phyloP scores from a whole-genome alignment of 2,797 vertebrate species.

The Sphaeramia orbicularis region DNA sequence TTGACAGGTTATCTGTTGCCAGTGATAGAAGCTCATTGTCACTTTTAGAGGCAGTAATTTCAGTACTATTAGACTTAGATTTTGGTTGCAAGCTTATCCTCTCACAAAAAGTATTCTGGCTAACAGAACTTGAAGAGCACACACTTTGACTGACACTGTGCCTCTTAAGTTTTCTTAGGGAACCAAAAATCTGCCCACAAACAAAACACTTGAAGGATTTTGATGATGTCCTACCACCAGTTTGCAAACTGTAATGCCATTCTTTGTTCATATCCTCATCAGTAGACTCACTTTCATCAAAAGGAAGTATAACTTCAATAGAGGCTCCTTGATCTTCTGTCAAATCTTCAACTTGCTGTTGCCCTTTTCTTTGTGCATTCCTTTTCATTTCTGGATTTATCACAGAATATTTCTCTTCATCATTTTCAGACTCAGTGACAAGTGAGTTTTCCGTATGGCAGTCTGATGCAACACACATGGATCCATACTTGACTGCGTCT shows the following conservation, averaged over 20 bases:
- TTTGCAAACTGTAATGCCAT: constrained; percentile 4
- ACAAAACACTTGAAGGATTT: constrained; percentile 34
- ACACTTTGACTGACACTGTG: constrained; percentile 5
- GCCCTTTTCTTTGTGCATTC: constrained; percentile 1
- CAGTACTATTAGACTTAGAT: not conserved
- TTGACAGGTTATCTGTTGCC: not conserved
- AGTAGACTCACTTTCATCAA: constrained; percentile 31
- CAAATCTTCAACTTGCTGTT: constrained; percentile 6
- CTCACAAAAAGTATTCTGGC: constrained; percentile 18
- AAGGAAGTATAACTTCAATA: constrained; percentile 41
- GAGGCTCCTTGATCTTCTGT: constrained; percentile 37
- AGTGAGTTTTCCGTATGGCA: not conserved
- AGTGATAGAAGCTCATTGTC: not conserved
- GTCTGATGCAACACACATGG: not conserved
- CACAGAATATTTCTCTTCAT: not conserved
- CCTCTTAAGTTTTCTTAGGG: constrained; percentile 20
- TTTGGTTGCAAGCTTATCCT: constrained; percentile 12
- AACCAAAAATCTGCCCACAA: constrained; percentile 33
- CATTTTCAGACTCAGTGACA: not conserved
- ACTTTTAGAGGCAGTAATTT: not conserved
- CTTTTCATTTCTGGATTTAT: not conserved
- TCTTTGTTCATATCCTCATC: constrained; percentile 19
- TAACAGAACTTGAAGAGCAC: not conserved
- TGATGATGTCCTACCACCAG: not conserved
- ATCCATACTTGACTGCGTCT: constrained; percentile 10